Conservation (phyloP, 2,888 invertebrate species). For the Fissipunctia ypsillon region DNA sequence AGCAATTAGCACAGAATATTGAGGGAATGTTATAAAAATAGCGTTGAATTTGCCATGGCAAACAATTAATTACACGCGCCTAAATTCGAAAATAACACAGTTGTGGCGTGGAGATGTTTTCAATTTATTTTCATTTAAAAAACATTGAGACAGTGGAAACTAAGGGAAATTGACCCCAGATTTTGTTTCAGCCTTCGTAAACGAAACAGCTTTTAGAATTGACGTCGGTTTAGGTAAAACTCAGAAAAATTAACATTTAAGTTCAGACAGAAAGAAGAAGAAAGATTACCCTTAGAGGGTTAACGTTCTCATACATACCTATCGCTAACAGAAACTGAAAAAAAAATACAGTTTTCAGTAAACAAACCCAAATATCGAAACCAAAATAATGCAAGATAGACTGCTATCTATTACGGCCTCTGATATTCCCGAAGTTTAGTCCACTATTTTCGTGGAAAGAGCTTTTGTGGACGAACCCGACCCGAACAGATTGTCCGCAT, state of each 20-base stretch:
- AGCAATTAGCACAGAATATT: conserved; percentile 39
- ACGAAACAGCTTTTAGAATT: conserved; percentile 2
- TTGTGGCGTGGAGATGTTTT: neutral
- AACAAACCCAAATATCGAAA: conserved; percentile 9
- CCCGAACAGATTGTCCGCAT: conserved; percentile 65
- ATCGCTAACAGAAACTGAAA: neutral
- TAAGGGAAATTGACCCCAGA: neutral
- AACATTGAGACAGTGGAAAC: neutral
- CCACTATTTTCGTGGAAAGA: conserved; percentile 56
- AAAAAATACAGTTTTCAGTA: conserved; percentile 5
- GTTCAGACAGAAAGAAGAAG: neutral
- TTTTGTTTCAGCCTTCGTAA: neutral
- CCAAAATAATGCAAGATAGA: conserved; percentile 35
- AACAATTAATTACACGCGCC: neutral
- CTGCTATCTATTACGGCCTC: conserved; percentile 30
- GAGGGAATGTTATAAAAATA: conserved; percentile 26
- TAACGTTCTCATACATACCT: neutral
- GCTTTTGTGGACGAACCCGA: conserved; percentile 71
- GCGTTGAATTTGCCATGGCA: conserved; percentile 6
- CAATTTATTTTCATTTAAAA: neutral
- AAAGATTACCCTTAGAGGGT: too few species aligned
- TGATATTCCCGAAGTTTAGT: conserved; percentile 32
- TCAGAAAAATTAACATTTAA: conserved; percentile 8
- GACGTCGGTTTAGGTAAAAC: neutral
- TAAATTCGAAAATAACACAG: neutral